Evolutionary conservation across 2,113 vertebrate species (phyloP), one percentile per base, ranked within the genome.

Genomic region (Oophaga pumilio): DNA sequence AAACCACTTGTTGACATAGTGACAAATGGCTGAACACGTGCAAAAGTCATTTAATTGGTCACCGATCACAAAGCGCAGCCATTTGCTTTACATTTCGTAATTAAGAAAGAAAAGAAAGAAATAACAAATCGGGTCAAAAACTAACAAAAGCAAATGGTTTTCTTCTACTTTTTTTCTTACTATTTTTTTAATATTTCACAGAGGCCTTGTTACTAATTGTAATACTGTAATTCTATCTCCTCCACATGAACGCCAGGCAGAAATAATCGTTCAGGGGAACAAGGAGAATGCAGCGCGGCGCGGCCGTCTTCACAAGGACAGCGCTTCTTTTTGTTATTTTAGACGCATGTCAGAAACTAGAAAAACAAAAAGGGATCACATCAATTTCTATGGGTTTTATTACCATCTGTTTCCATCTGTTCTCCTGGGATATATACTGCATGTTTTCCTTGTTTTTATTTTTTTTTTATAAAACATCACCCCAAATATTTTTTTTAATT

Each of bases 21-120:
- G 93, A 94, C 91, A 93, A 95, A 94, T 93, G 91, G 90, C 91
- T 90, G 90, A 92, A 92, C 92, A 93, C 92, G 93, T 94, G 92
- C 9, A 76, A 91, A 92, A 93, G 92, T 92, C 93, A 92, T 94
- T 94, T 93, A 92, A 91, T 90, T 87, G 89, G 89, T 90, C 91
- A 93, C 93, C 93, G 93, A 93, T 93, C 91, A 93, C 79, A 59
- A 26, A 49, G n/a, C 9, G 57, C 50, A 14, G 52, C 86, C 79
- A 82, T 76, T 77, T 88, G 87, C 68, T 88, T 66, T 68, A 76
- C 8, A 66, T 66, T 77, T 76, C 66, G 71, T 66, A 88, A 84
- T 88, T 84, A 88, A 84, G 60, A 52, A 77, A 74, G 62, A 68
- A 86, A 81, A 60, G 59, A n/a, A 18, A 59, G 50, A 86, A 77